Conservation (phyloP, 2,888 invertebrate genomes). For the Leptinotarsa haldemani region DNA sequence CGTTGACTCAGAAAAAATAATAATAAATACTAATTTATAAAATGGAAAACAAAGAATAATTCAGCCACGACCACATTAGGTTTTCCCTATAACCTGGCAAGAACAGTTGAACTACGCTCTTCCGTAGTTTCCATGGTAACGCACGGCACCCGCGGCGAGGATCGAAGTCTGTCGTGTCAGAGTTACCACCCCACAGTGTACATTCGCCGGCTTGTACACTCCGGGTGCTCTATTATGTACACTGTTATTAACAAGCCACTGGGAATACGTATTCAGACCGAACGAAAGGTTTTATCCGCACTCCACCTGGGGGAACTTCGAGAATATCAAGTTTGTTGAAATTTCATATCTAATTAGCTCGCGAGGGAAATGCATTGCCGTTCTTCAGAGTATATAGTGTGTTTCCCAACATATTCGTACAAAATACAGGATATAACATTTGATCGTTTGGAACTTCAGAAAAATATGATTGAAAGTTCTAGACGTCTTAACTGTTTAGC, state of each 20-base stretch:
- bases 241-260: slow-evolving; percentile 47
- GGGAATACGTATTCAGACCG: slow-evolving; percentile 34
- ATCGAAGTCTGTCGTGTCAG: slow-evolving; percentile 66
- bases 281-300: slow-evolving; percentile 20
- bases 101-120: slow-evolving; percentile 28
- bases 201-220: slow-evolving; percentile 64
- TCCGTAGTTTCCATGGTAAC: slow-evolving; percentile 61
- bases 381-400: background rate
- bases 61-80: background rate
- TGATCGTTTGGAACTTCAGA: too few species aligned
- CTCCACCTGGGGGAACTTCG: background rate
- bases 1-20: background rate
- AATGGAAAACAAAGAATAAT: background rate
- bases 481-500: too few species aligned
- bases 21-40: background rate
- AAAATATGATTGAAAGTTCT: too few species aligned
- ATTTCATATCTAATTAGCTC: slow-evolving; percentile 24
- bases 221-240: slow-evolving; percentile 58
- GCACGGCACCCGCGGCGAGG: slow-evolving; percentile 64
- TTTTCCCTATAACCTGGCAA: slow-evolving; percentile 24
- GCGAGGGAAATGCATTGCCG: background rate
- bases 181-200: slow-evolving; percentile 67
- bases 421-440: background rate
- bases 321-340: slow-evolving; percentile 2
- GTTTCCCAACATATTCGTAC: background rate